These are phyloP conservation scores for Coleophora flavipennella DNA, from an alignment of 2,888 invertebrate genomes.

Conservation along the genomic window DNA sequence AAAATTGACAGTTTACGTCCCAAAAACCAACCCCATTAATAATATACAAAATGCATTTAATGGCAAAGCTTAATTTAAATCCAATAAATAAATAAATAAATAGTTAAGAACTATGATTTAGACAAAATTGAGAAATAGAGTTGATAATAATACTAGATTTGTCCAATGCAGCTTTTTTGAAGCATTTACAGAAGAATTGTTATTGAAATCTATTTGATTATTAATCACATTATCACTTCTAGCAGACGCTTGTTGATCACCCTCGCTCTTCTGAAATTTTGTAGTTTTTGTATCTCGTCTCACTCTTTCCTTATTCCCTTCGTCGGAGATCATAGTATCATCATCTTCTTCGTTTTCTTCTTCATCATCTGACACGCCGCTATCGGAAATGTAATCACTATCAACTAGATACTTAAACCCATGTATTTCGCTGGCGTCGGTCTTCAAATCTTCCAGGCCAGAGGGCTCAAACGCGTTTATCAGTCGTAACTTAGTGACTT, in stretches of 20 bases:
- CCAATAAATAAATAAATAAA: constrained; percentile 58
- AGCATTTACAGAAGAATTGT: constrained; percentile 16
- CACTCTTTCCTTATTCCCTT: not conserved
- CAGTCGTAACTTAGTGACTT: constrained; percentile 50
- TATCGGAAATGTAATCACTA: too few relatives aligned
- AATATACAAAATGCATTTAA: constrained; percentile 51
- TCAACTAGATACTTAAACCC: too few relatives aligned
- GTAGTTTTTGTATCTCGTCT: constrained; percentile 7
- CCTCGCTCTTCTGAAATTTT: constrained; percentile 35
- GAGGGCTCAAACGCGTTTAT: constrained; percentile 30
- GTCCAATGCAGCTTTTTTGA: constrained; percentile 21
- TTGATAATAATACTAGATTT: constrained; percentile 31
- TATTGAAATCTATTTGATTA: constrained; percentile 43
- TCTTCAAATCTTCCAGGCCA: too few relatives aligned
- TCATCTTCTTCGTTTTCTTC: constrained; percentile 23
- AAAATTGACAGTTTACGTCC: constrained; percentile 13
- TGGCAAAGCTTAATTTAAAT: constrained; percentile 57
- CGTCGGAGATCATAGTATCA: constrained; percentile 10
- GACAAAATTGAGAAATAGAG: constrained; percentile 30
- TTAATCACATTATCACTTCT: constrained; percentile 31
- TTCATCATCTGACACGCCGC: constrained; percentile 20
- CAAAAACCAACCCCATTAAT: constrained; percentile 25
- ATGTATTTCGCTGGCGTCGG: too few relatives aligned
- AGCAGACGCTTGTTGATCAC: constrained; percentile 32
- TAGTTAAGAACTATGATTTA: constrained; percentile 27